Conservation (phyloP, 2,888 invertebrate species). For the Caenorhabditis becei region DNA sequence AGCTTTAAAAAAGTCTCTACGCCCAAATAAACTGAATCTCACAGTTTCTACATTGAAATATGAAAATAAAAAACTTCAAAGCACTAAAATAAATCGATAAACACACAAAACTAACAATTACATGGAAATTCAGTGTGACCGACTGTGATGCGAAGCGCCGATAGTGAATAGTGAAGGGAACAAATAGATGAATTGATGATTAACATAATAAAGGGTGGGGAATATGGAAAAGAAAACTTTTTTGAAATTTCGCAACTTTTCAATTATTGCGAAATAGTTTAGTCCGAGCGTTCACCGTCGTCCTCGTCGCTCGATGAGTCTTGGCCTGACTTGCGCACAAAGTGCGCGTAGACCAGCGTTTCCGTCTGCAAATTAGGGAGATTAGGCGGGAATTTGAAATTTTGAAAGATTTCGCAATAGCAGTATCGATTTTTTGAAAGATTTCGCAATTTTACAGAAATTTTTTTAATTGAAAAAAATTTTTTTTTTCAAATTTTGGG, state of each 20-base stretch:
- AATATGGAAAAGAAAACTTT: conserved; percentile 1
- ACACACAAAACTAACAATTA: neutral
- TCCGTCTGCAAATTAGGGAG: conserved; percentile 69
- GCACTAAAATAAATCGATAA: neutral
- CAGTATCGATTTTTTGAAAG: too few species aligned
- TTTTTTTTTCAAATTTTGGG: too few species aligned
- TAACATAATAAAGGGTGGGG: conserved; percentile 17
- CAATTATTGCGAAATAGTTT: conserved; percentile 17
- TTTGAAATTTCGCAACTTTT: neutral
- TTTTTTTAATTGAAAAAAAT: too few species aligned
- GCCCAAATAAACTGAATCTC: neutral
- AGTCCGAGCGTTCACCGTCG: conserved; percentile 73
- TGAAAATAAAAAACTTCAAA: conserved; percentile 4
- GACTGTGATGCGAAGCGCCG: conserved; percentile 19
- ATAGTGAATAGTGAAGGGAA: conserved; percentile 16
- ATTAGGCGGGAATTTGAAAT: conserved; percentile 11
- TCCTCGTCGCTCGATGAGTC: conserved; percentile 72
- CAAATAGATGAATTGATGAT: conserved; percentile 23
- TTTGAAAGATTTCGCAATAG: too few species aligned
- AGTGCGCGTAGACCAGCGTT: conserved; percentile 80
- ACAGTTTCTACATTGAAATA: neutral
- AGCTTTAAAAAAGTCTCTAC: conserved; percentile 3
- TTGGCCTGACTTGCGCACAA: conserved; percentile 61
- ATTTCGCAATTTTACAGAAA: too few species aligned
- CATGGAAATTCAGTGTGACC: neutral